Evolutionary conservation across 1,140 invertebrate species (phyloP), one percentile per base, ranked within the genome.

Genomic region (Solenopsis fugax): DNA sequence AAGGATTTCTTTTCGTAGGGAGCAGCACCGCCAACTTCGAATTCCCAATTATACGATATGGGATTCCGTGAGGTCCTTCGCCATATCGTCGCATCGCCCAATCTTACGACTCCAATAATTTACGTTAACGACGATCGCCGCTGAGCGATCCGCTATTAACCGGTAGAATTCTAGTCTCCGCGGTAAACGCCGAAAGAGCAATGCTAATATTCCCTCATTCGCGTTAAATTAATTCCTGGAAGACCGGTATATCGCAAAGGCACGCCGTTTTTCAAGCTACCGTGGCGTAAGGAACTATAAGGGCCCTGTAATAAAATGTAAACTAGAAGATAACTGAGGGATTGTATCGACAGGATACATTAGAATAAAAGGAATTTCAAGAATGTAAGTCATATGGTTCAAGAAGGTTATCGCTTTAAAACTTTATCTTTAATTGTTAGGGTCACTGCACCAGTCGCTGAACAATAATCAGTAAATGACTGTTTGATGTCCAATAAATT

Each of bases 21-120:
- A 72, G 29, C 18, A 37, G 4, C 54, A 41, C 56, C 82, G 45
- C 37, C 72, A 76, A 82, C 72, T 64, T 72, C 81, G 85, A 88
- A 91, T 91, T 92, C 87, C 84, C 88, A 62, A 75, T 84, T 84
- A 84, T 64, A 84, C 80, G 80, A 60, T 69, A 48, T 50, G 41
- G 24, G n/a, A 60, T 62, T 73, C 69, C 69, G 80, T 62, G 80
- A 75, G 80, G 80, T 75, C 69, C 80, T 21, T 0, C 67, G 67
- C 18, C 41, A 69, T 84, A 73, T 84, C 80, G 45, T 75, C 80
- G 29, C 78, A 48, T 72, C 78, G 67, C 50, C 67, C 80, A 50
- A 75, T 84, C 80, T 75, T 84, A 84, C 80, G 80, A 84, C 80
- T 84, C 41, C 54, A 37, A 58, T 84, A 60, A 75, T 84, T 84